Base-by-base conservation (phyloP, 2,888 invertebrate species). In the Megamerina dolium region DNA sequence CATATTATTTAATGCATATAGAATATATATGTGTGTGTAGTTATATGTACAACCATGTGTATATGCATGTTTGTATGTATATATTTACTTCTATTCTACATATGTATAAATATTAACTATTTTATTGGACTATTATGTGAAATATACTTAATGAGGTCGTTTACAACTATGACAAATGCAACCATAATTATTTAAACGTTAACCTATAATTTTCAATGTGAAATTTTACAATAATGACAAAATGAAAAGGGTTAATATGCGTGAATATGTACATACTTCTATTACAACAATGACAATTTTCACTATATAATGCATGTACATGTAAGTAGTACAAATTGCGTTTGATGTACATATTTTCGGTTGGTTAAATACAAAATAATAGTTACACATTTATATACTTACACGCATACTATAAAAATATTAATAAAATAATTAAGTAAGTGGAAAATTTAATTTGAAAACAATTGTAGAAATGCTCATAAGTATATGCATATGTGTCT, bases 121-220 rank as follows among this genome's bases (percentile, higher is more conserved):
- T 8, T 23, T 23, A 8, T 8, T 6, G 23, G 10, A 23, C 23
- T 23, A 8, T 23, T n/a, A n/a, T n/a, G n/a, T 23, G 23, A 23
- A 14, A 23, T 17, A 39, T 23, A 16, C 44, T 18, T 48, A 48
- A 48, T 48, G 33, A 48, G 48, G 40, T 48, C 43, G 48, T 48
- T 48, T 43, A 48, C 48, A 45, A 48, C 37, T 40, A 23, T 23
- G 23, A 23, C 23, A 23, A 23, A 23, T 23, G 23, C 23, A 8
- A 8, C 23, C 10, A 23, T 23, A 6, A 23, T 23, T 32, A 31
- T 16, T 10, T 17, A 29, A n/a, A 16, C 20, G 20, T 21, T 31
- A 46, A 38, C 42, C 38, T 35, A 42, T 46, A 46, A 46, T 46
- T n/a, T 46, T 46, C 5, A 35, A n/a, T 40, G 23, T 14, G 29